Percentiles rank a stretch among this genome's conserved stretches.
phyloP scores from a whole-genome alignment of 2,113 vertebrate species.

The Dromiciops gliroides region DNA sequence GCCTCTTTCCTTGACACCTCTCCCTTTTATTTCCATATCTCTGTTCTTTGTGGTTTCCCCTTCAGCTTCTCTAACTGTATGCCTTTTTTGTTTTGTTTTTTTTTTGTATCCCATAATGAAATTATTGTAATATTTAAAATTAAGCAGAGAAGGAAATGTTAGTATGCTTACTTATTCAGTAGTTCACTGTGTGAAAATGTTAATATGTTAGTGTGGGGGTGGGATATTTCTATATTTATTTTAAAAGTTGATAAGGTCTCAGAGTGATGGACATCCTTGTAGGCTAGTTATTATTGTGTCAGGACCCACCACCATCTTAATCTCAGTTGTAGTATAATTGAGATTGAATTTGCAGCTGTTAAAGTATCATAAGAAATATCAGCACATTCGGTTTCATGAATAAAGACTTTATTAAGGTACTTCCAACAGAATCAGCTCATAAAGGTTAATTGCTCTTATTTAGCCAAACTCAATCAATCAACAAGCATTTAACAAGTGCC shows the following conservation, averaged over 20 bases:
- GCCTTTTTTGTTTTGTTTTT: neutral
- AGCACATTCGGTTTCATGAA: neutral
- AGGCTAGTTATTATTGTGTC: neutral
- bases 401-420: neutral
- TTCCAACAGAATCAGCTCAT: neutral
- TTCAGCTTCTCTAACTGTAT: neutral
- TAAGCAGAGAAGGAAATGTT: neutral
- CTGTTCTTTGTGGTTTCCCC: neutral
- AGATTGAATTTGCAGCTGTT: neutral
- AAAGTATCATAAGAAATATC: neutral
- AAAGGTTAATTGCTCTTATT: neutral
- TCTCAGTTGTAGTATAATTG: neutral
- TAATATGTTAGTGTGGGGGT: no score
- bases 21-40: neutral
- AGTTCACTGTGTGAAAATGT: neutral
- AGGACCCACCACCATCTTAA: neutral
- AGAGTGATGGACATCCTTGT: neutral
- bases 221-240: neutral
- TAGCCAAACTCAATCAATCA: neutral
- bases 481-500: neutral
- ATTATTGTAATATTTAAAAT: neutral
- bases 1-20: neutral
- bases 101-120: neutral
- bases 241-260: neutral
- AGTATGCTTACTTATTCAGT: neutral